Conservation (phyloP, 2,888 invertebrate genomes). For the Myopa tessellatipennis region DNA sequence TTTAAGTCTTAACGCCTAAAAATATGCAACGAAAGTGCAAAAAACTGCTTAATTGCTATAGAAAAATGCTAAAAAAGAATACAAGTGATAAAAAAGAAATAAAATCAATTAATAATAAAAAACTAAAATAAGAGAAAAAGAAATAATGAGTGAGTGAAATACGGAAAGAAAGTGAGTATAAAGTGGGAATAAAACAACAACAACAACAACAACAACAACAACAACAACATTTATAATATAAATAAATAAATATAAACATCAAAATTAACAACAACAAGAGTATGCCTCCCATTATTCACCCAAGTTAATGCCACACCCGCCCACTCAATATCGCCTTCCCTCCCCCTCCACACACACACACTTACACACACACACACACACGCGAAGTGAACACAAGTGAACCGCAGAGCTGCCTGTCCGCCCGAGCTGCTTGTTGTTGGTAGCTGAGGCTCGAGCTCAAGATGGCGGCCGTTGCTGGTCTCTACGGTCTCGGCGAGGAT, state of each 20-base stretch:
- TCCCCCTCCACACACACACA: constrained; percentile 6
- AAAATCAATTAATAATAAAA: constrained; percentile 7
- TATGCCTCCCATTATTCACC: not conserved
- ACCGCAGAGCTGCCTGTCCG: not conserved
- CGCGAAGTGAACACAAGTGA: not conserved
- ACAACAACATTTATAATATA: constrained; percentile 6
- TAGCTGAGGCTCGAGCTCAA: constrained; percentile 6
- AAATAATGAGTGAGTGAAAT: constrained; percentile 16
- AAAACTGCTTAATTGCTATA: not conserved
- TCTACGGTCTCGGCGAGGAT: constrained; percentile 83
- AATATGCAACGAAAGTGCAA: constrained; percentile 9
- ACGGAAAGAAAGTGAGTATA: constrained; percentile 8
- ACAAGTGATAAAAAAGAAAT: too few species aligned
- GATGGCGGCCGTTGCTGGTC: constrained; percentile 84
- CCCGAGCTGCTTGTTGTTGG: constrained; percentile 3
- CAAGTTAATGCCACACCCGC: too few species aligned
- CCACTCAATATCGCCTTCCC: not conserved
- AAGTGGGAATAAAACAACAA: not conserved
- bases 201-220: not conserved
- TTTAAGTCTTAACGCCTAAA: not conserved
- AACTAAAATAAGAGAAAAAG: not conserved
- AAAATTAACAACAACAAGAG: constrained; percentile 18
- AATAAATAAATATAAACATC: constrained; percentile 12
- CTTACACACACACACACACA: constrained; percentile 25
- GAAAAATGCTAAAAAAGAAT: not conserved